These are phyloP conservation scores for Choristoneura rosaceana DNA, from an alignment of 2,888 invertebrate genomes.

Conservation along the genomic window DNA sequence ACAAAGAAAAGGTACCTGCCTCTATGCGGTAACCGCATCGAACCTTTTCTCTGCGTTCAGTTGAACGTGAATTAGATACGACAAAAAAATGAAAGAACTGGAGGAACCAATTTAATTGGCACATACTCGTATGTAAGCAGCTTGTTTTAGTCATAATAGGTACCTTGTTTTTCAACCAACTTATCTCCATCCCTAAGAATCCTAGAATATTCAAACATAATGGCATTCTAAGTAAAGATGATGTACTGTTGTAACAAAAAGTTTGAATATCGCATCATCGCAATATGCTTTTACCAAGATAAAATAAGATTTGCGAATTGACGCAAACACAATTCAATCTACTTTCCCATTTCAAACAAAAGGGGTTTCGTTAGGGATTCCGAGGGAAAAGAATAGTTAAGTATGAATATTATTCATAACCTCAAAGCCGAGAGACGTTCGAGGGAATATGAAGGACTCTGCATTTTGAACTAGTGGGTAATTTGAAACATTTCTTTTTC, in stretches of 20 bases:
- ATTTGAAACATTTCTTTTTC: background rate
- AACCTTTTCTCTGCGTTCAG: too few relatives aligned
- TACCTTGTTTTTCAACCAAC: too few relatives aligned
- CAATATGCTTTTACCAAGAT: constrained; percentile 27
- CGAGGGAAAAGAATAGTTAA: constrained; percentile 31
- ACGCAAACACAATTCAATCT: constrained; percentile 40
- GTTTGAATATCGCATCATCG: constrained; percentile 8
- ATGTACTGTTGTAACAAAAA: constrained; percentile 9
- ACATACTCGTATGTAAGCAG: too few relatives aligned
- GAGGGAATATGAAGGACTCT: constrained; percentile 5
- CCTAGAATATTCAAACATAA: too few relatives aligned
- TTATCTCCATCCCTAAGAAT: too few relatives aligned
- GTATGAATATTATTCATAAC: constrained; percentile 30
- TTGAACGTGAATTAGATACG: too few relatives aligned
- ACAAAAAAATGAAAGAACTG: too few relatives aligned
- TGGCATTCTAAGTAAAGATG: too few relatives aligned
- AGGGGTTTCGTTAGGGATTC: constrained; percentile 27
- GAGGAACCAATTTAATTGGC: too few relatives aligned
- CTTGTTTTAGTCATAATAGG: too few relatives aligned
- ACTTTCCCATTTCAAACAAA: constrained; percentile 36
- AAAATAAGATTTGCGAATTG: constrained; percentile 39
- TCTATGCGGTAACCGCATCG: too few relatives aligned
- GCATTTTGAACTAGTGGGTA: constrained; percentile 6
- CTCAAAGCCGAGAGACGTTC: constrained; percentile 11
- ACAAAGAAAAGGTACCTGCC: too few relatives aligned